A percentile compares a stretch with the other conserved stretches of the same genome.
Evolutionary conservation across 2,797 vertebrate genomes (phyloP).

Genomic region (Vespertilio murinus): DNA sequence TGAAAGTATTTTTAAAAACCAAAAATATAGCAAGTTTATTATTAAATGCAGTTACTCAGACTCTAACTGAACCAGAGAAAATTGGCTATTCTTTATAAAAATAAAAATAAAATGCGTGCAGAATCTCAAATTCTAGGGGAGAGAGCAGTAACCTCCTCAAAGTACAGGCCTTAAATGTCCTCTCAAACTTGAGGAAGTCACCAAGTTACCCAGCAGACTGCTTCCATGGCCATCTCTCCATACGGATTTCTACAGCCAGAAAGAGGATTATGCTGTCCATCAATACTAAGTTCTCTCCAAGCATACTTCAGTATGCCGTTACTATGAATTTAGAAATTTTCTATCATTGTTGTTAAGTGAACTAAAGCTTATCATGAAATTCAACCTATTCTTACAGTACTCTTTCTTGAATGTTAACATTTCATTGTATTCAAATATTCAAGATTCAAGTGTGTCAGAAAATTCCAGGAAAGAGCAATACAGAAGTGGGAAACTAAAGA

Average conservation of each 20-base stretch:
- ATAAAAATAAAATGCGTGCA: conserved; percentile 17
- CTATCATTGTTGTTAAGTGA: not conserved
- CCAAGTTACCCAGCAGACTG: not conserved
- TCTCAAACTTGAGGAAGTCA: not conserved
- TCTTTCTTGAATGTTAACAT: not conserved
- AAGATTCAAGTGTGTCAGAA: not conserved
- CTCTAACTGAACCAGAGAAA: not conserved
- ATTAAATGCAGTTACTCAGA: conserved; percentile 27
- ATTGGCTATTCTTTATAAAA: conserved; percentile 26
- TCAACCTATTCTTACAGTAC: not conserved
- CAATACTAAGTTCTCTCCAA: not conserved
- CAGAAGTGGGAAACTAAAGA: not conserved
- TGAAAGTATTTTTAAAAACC: conserved; percentile 32
- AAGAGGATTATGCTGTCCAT: not conserved
- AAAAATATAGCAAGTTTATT: not conserved
- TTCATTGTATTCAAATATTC: not conserved
- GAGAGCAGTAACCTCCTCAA: not conserved
- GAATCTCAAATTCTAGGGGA: not conserved
- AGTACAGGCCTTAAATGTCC: not conserved
- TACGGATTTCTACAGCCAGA: not conserved
- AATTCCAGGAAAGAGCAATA: not conserved
- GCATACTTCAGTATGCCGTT: not conserved
- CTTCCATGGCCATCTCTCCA: not conserved
- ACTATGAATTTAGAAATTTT: not conserved
- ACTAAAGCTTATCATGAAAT: conserved; percentile 12